Base-by-base conservation (phyloP, 2,888 invertebrate species). In the Cremastinae sp. region DNA sequence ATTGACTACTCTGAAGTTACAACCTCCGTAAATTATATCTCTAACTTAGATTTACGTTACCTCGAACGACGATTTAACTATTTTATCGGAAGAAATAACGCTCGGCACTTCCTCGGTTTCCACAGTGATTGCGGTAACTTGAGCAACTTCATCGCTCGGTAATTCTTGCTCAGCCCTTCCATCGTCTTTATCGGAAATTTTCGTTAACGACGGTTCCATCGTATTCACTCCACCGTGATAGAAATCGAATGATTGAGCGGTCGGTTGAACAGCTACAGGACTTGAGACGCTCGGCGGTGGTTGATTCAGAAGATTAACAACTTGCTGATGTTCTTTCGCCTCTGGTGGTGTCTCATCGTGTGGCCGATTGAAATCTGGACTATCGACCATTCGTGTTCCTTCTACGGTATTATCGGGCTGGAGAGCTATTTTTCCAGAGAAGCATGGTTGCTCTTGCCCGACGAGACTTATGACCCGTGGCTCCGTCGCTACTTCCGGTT, bases 241-340 rank as follows among this genome's bases (percentile, higher is more conserved):
- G 66, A 85, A 80, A 36, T 86, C 84, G 18, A 83, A 84, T 2
- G 81, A 75, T 70, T 84, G 83, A 18, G 83, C 81, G 2, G 80
- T 79, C 2, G 87, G 87, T 45, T 87, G 87, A 43, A 87, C 81
- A 4, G 88, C 85, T 0, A 87, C 86, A 0, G 88, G 86, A 79
- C 86, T 88, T 1, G 87, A 83, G 7, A 88, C 85, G 38, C 84
- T 84, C 3, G 86, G 86, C 0, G 83, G 84, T 3, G 83, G 85
- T 74, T 88, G 87, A 74, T 79, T 84, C 2, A 87, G 80, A 8
- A 88, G 73, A 49, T 83, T 88, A 7, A 87, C 85, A 22, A 88
- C 84, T 66, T 85, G 87, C 51, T 85, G 87, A 9, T 83, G 71
- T 38, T 87, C 85, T 45, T 83, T 84, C 0, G 64, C 70, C 10